A percentile compares a stretch with the other conserved stretches of the same genome.
Conservation (phyloP, 1,140 invertebrate genomes). For the Lepidotrigona ventralis region DNA sequence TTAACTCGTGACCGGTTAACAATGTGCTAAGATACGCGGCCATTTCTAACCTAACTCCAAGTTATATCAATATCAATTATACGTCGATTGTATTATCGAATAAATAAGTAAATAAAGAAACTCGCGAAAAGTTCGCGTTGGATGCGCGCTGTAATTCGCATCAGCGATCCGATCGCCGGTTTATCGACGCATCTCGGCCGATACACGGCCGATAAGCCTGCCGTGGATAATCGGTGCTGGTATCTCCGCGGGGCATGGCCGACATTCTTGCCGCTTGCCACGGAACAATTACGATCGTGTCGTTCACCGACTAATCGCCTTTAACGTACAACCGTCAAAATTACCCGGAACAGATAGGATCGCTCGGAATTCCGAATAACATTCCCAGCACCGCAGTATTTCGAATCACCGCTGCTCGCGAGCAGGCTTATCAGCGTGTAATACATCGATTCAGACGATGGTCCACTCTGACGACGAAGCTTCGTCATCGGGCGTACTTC, state of each 20-base stretch:
- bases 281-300: slow-evolving; percentile 20
- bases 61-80: background rate
- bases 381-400: slow-evolving; percentile 9
- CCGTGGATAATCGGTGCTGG: background rate
- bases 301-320: slow-evolving; percentile 19
- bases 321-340: slow-evolving; percentile 30
- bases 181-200: no score
- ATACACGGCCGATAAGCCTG: slow-evolving; percentile 7
- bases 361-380: slow-evolving; percentile 25
- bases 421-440: slow-evolving; percentile 16
- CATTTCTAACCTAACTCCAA: no score
- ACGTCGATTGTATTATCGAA: background rate
- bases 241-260: background rate
- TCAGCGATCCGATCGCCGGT: background rate
- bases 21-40: no score
- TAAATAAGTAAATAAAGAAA: background rate
- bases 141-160: background rate
- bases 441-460: background rate
- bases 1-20: no score
- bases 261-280: slow-evolving; percentile 18
- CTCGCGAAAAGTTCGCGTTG: background rate
- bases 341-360: slow-evolving; percentile 25
- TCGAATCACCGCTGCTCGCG: slow-evolving; percentile 14
- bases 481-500: background rate
- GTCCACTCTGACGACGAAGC: background rate